Base-by-base conservation (phyloP, 2,113 vertebrate genomes). In the Serinus canaria region DNA sequence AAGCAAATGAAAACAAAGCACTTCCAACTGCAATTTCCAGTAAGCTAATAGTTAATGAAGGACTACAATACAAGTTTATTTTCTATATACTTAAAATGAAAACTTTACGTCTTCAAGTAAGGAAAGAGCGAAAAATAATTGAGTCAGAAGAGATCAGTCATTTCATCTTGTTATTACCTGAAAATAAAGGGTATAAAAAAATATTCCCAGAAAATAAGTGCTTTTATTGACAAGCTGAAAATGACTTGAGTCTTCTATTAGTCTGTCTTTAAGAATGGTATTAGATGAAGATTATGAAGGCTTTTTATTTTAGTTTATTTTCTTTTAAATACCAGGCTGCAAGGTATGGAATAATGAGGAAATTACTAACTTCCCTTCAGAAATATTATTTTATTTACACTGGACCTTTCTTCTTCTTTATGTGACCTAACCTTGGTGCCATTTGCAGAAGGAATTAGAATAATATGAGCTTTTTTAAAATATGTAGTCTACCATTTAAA, bases 401-500 rank as follows among this genome's bases (percentile, higher is more conserved):
- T 33, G 7, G 7, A 80, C 2, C 3, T 47, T 75, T 53, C n/a
- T 79, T 6, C 14, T 46, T 68, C 15, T 72, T 11, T 11, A 33
- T 68, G 13, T 27, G 55, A 25, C 4, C 58, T 37, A 28, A 50
- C 7, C 83, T 76, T 24, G 58, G 6, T 9, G 2, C 12, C 11
- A 67, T 58, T 60, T 18, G 17, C 9, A 64, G 62, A 83, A 77
- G 43, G 1, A 87, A 62, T 24, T 79, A 33, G 17, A 75, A 66
- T 30, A 70, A 37, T n/a, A 58, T 3, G 10, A 91, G 2, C 1
- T 73, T 46, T 49, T 24, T 47, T 58, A n/a, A 60, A 74, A 66
- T 37, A 62, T 15, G 24, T 5, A n/a, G 9, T 47, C 16, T 31
- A 39, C 13, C 0, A 0, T 37, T 49, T 44, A 30, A 68, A 64